Percentiles rank a stretch among this genome's conserved stretches.
These are phyloP conservation scores for Osmerus eperlanus DNA, from an alignment of 2,113 vertebrate species.

Conservation along the genomic window DNA sequence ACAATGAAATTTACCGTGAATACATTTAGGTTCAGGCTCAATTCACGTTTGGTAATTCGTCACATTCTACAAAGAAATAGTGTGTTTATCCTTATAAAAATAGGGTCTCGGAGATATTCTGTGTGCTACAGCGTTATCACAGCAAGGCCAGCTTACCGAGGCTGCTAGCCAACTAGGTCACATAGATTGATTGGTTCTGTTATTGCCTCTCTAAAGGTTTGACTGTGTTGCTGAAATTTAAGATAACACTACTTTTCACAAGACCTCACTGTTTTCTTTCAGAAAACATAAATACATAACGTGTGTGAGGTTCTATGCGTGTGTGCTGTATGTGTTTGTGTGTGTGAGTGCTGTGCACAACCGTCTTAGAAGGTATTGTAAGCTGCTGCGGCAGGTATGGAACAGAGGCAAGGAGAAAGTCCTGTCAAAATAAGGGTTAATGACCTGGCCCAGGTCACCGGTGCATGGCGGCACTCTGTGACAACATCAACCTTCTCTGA, in stretches of 20 bases:
- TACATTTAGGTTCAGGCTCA: conserved; percentile 10
- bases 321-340: conserved; percentile 10
- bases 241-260: conserved; percentile 10
- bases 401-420: too few relatives aligned
- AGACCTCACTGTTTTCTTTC: neutral
- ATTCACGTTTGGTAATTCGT: conserved; percentile 25
- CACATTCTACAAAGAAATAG: neutral
- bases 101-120: conserved; percentile 19
- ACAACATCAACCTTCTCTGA: too few relatives aligned
- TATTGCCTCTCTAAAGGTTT: conserved; percentile 21
- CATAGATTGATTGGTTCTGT: conserved; percentile 28
- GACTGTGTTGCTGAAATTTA: conserved; percentile 2
- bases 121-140: conserved; percentile 9
- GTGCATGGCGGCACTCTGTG: too few relatives aligned
- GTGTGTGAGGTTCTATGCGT: conserved; percentile 3
- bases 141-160: neutral
- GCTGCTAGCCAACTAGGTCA: conserved; percentile 31
- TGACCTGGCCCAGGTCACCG: too few relatives aligned
- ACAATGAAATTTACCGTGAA: conserved; percentile 22
- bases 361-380: too few relatives aligned
- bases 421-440: too few relatives aligned
- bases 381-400: too few relatives aligned
- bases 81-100: conserved; percentile 17
- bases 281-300: neutral
- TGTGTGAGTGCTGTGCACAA: conserved; percentile 6